Evolutionary conservation across 2,888 invertebrate genomes (phyloP), one percentile per base, ranked within the genome.

Genomic region (Philhelius pedissequus): DNA sequence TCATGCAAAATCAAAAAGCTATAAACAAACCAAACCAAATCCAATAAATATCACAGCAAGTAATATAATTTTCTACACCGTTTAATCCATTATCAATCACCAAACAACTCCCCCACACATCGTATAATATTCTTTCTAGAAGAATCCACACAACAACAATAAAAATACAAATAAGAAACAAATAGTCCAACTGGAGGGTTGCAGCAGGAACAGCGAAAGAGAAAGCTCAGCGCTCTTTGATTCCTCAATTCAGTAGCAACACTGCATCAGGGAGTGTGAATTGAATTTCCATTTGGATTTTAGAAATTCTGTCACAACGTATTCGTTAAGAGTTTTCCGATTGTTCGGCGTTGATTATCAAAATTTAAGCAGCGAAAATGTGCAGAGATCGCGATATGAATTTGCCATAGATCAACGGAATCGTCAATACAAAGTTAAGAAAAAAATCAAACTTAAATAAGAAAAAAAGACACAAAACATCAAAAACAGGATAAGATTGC

Each of bases 301-400:
- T 70, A 86, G 87, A 89, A 91, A 90, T 89, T 90, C 90, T 89
- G 89, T 89, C 91, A 91, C 90, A 91, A 91, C 91, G 91, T 91
- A 91, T 91, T 91, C 91, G 89, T 87, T 90, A 90, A 90, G 89
- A 90, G 91, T 89, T 88, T 89, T 90, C 78, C 90, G 90, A 87
- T 88, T 90, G 88, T 89, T 91, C 87, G 90, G 89, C 89, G 89
- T 89, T 88, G 88, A 89, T 88, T 89, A 89, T 89, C 89, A 88
- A 89, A 89, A 90, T 89, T 90, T 90, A 88, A 89, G 88, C 89
- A 90, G 90, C 89, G 91, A 92, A 91, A 91, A 92, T 92, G 92
- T 92, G 92, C 92, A 91, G 92, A 92, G 92, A 92, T 92, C 92
- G 92, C 89, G 92, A 92, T 92, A 92, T 92, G 92, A 90, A 89